A percentile compares a stretch with the other conserved stretches of the same genome.
Evolutionary conservation across 2,113 vertebrate species (phyloP).

Genomic region (Phylloscopus whistleri): DNA sequence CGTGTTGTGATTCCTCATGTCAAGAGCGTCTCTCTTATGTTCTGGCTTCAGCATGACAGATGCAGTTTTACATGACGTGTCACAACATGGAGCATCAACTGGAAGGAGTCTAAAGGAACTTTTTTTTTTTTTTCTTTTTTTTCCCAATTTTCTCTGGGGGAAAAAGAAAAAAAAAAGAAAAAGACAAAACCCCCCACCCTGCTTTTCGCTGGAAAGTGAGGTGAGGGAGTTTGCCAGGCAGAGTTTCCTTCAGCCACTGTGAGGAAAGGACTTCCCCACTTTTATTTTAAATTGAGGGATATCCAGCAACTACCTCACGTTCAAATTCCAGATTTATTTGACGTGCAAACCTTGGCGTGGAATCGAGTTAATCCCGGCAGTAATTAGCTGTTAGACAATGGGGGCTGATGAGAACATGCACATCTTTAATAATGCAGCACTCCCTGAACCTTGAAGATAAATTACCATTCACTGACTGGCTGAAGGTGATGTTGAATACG

Average conservation of each 20-base stretch:
- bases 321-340: neutral
- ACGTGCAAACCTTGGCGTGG: neutral
- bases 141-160: neutral
- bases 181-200: neutral
- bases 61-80: conserved; percentile 41
- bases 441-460: neutral
- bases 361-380: neutral
- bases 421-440: neutral
- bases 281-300: neutral
- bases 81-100: conserved; percentile 45
- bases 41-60: conserved; percentile 23
- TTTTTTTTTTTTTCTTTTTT: neutral
- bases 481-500: neutral
- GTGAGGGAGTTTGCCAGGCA: neutral
- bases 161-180: neutral
- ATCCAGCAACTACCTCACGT: neutral
- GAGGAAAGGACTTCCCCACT: neutral
- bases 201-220: neutral
- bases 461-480: neutral
- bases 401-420: neutral
- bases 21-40: neutral
- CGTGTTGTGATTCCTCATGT: conserved; percentile 18
- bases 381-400: conserved; percentile 4
- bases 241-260: neutral
- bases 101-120: neutral